These are phyloP conservation scores for Cheiracanthium punctorium DNA, from an alignment of 2,888 invertebrate species.

Conservation along the genomic window DNA sequence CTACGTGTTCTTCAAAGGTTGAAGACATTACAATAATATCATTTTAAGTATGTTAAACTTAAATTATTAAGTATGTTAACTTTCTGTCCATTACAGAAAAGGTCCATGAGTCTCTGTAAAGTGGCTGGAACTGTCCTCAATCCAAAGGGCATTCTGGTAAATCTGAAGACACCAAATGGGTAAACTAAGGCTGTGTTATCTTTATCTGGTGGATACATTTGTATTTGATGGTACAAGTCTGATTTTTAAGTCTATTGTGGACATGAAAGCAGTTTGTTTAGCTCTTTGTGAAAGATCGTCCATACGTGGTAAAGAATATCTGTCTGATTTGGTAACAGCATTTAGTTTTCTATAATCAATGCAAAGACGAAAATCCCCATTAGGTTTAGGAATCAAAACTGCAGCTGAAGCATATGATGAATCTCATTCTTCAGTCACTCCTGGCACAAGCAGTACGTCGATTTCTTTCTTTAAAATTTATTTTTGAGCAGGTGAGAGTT, in stretches of 20 bases:
- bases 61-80: background rate
- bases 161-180: slow-evolving; percentile 5
- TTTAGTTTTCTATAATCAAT: slow-evolving; percentile 23
- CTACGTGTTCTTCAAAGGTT: background rate
- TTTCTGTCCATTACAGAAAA: background rate
- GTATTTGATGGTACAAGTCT: too few species aligned
- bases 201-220: too few species aligned
- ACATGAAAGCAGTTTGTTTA: background rate
- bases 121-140: background rate
- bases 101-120: background rate
- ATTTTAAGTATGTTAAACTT: slow-evolving; percentile 38
- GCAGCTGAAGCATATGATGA: background rate
- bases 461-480: slow-evolving; percentile 12
- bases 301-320: background rate
- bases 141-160: background rate
- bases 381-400: slow-evolving; percentile 11
- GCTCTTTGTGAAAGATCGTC: slow-evolving; percentile 15
- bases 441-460: background rate
- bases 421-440: slow-evolving; percentile 17
- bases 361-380: slow-evolving; percentile 1
- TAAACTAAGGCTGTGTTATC: slow-evolving; percentile 19
- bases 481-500: background rate
- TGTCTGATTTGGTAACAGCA: background rate
- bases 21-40: slow-evolving; percentile 9
- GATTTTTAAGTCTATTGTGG: background rate